Conservation (phyloP, 2,888 invertebrate species). For the Lepidocyrtoides sp. region DNA sequence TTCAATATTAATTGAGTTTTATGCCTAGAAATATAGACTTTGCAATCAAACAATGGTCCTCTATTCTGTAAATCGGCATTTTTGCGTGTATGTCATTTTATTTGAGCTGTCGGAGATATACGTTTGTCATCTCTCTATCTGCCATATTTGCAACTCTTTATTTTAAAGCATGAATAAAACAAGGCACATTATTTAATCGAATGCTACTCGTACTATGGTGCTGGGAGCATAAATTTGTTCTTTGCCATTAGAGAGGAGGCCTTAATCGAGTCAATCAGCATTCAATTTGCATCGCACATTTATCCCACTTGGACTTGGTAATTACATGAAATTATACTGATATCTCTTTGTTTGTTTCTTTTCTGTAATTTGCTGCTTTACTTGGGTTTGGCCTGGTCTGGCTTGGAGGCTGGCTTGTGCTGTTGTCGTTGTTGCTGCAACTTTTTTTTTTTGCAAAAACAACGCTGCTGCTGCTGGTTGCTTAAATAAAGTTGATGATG, state of each 20-base stretch:
- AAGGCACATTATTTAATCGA: constrained; percentile 21
- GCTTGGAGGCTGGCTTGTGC: too few relatives aligned
- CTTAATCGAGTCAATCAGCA: constrained; percentile 44
- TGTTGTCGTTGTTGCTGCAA: neutral
- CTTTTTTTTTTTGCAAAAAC: neutral
- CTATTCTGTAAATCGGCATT: neutral
- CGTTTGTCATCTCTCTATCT: neutral
- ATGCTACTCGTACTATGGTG: neutral
- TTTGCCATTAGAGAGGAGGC: neutral
- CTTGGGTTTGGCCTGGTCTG: constrained; percentile 5
- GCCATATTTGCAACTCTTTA: neutral
- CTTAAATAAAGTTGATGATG: neutral
- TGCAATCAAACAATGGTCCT: too few relatives aligned
- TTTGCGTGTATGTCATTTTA: neutral
- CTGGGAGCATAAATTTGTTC: neutral
- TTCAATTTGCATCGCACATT: constrained; percentile 40
- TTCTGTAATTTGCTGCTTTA: too few relatives aligned
- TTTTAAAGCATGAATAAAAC: neutral
- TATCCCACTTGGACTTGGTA: constrained; percentile 22
- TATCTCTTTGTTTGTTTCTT: constrained; percentile 37
- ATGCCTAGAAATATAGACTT: too few relatives aligned
- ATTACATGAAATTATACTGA: constrained; percentile 34
- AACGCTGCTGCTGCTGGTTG: neutral
- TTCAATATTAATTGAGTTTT: too few relatives aligned
- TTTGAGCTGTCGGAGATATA: neutral